Evolutionary conservation across 2,113 vertebrate genomes (phyloP), one percentile per base, ranked within the genome.

Genomic region (Oxyruncus cristatus): DNA sequence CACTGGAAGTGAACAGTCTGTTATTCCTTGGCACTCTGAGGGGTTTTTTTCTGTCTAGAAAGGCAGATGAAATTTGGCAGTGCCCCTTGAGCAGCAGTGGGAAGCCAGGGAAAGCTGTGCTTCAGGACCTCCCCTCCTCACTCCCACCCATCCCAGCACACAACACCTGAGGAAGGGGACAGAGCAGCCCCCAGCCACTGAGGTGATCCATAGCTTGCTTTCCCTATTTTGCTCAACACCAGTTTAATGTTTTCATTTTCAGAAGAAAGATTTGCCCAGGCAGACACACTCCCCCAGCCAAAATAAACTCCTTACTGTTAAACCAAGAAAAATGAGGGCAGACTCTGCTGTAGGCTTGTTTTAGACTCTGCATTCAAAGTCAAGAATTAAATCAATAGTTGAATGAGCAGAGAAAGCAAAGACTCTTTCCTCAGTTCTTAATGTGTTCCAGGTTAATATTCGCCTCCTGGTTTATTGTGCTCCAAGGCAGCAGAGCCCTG

Each of bases 81-180:
- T 12, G 58, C 17, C 22, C 42, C 62, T 63, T 3, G 14, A 33
- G 20, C 0, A 26, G 18, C 8, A 5, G 8, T 4, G 23, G 55
- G 49, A 62, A 4, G 37, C 21, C 61, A 44, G 46, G 42, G 15
- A 50, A 59, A 63, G 8, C 37, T 20, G 7, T n/a, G 32, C 2
- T 2, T 3, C 1, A 30, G 47, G 28, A 62, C 6, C 8, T 62
- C 52, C 24, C 23, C 27, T 65, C 52, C 66, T 21, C 11, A 1
- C 6, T 28, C 18, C 3, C 9, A 52, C 37, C 6, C 4, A 0
- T 44, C 35, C 42, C 3, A 2, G 23, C 27, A 32, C 1, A 0
- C 20, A 30, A 22, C 47, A 62, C 33, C 30, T 11, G 33, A 61
- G 35, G 16, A 75, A 13, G 22, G 14, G 20, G 15, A 35, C 39